Percentiles rank a stretch among this genome's conserved stretches.
phyloP scores from a whole-genome alignment of 1,140 invertebrate genomes.

The Trissolcus basalis region DNA sequence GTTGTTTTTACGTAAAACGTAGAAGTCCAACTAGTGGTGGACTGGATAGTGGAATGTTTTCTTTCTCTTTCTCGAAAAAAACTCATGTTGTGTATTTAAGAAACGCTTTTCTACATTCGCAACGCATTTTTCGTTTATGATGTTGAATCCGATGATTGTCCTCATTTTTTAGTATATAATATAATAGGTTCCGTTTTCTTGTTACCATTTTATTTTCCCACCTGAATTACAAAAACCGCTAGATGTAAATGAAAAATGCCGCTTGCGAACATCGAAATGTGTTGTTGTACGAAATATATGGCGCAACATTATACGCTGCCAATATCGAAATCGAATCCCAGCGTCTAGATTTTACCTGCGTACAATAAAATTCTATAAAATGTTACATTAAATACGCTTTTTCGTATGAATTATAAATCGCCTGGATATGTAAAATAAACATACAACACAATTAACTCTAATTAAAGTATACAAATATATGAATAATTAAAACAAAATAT shows the following conservation, averaged over 20 bases:
- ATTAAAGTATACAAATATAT: conserved; percentile 64
- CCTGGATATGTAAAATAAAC: conserved; percentile 58
- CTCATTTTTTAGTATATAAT: not conserved
- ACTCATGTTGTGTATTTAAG: conserved; percentile 35
- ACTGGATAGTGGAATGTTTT: conserved; percentile 57
- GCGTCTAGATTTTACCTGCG: conserved; percentile 48
- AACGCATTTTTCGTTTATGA: conserved; percentile 21
- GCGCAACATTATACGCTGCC: conserved; percentile 40
- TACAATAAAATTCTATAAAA: conserved; percentile 57
- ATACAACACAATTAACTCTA: conserved; percentile 65
- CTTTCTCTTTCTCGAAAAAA: conserved; percentile 18
- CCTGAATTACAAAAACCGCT: not conserved
- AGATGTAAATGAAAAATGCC: conserved; percentile 15
- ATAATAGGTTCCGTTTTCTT: conserved; percentile 4
- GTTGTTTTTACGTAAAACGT: conserved; percentile 55
- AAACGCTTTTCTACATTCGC: conserved; percentile 26
- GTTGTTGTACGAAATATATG: conserved; percentile 25
- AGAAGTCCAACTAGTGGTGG: conserved; percentile 47
- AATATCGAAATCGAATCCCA: conserved; percentile 59
- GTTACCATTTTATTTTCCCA: not conserved
- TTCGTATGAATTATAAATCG: conserved; percentile 67
- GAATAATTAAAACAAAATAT: conserved; percentile 55
- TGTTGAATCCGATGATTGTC: too few relatives aligned
- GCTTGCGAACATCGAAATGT: conserved; percentile 13
- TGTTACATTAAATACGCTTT: conserved; percentile 65